Conservation (phyloP, 2,888 invertebrate species). For the Pristionchus arcanus region DNA sequence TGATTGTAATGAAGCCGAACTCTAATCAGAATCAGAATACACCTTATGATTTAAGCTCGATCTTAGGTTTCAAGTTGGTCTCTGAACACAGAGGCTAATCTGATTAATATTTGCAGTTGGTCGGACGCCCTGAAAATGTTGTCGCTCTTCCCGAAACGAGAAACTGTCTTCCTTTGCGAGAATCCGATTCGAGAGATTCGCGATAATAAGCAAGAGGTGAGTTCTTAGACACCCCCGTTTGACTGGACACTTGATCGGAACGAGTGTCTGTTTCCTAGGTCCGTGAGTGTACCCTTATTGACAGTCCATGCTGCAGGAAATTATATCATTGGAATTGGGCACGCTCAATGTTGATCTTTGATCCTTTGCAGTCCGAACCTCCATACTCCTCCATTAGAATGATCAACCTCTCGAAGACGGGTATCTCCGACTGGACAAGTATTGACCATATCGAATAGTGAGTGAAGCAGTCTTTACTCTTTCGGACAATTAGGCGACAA, state of each 20-base stretch:
- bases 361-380: slow-evolving; percentile 32
- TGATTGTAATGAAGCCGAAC: no score
- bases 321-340: no score
- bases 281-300: no score
- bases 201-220: slow-evolving; percentile 10
- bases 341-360: slow-evolving; percentile 15
- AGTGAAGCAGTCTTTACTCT: neutral
- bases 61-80: neutral
- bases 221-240: no score
- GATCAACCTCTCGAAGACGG: slow-evolving; percentile 64
- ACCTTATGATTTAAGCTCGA: no score
- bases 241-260: no score
- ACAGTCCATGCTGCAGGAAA: no score
- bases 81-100: neutral
- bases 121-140: slow-evolving; percentile 64
- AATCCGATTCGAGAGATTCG: slow-evolving; percentile 70
- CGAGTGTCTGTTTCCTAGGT: no score
- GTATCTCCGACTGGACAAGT: slow-evolving; percentile 80
- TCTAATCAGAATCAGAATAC: no score
- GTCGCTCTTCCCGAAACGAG: slow-evolving; percentile 66
- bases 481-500: neutral
- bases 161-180: slow-evolving; percentile 84
- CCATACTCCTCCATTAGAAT: slow-evolving; percentile 17
- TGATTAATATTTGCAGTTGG: slow-evolving; percentile 62
- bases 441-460: slow-evolving; percentile 87